Evolutionary conservation across 2,888 invertebrate species (phyloP).

Genomic region (Euplexia lucipara): DNA sequence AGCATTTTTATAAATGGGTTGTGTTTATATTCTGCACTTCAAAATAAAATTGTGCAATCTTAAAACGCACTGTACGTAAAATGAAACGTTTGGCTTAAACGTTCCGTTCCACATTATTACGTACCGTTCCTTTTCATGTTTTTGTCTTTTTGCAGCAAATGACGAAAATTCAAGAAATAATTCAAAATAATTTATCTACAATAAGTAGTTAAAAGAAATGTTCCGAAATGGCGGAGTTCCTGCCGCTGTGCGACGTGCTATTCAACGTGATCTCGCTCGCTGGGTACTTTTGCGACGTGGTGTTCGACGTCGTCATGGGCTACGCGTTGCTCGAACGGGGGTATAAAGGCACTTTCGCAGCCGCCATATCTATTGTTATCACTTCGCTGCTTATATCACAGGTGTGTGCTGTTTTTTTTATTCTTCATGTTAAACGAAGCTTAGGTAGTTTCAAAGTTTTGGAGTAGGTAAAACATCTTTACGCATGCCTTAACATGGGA

Average conservation of each 20-base stretch:
- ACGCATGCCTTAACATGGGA: too few species aligned
- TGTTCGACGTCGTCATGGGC: slow-evolving; percentile 96
- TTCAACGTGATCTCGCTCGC: slow-evolving; percentile 97
- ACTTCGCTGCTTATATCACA: slow-evolving; percentile 95
- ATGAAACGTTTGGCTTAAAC: slow-evolving; percentile 32
- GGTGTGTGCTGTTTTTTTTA: slow-evolving; percentile 73
- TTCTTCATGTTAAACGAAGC: slow-evolving; percentile 2
- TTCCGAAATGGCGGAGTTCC: slow-evolving; percentile 94
- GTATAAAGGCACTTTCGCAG: slow-evolving; percentile 92
- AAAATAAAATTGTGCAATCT: neutral
- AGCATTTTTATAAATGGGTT: neutral
- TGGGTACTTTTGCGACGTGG: slow-evolving; percentile 97
- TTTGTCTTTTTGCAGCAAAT: slow-evolving; percentile 66
- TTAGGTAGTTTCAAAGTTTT: neutral
- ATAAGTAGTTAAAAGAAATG: slow-evolving; percentile 77
- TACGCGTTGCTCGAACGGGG: slow-evolving; percentile 95
- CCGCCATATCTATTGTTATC: slow-evolving; percentile 93
- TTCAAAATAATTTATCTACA: slow-evolving; percentile 53
- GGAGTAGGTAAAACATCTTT: too few species aligned
- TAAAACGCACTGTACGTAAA: neutral
- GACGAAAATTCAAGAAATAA: slow-evolving; percentile 56
- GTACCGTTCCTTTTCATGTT: slow-evolving; percentile 51
- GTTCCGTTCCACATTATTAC: slow-evolving; percentile 15
- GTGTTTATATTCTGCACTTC: neutral
- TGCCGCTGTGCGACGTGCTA: slow-evolving; percentile 97